A percentile compares a stretch with the other conserved stretches of the same genome.
Conservation (phyloP, 2,113 vertebrate species). For the Caloenas nicobarica region DNA sequence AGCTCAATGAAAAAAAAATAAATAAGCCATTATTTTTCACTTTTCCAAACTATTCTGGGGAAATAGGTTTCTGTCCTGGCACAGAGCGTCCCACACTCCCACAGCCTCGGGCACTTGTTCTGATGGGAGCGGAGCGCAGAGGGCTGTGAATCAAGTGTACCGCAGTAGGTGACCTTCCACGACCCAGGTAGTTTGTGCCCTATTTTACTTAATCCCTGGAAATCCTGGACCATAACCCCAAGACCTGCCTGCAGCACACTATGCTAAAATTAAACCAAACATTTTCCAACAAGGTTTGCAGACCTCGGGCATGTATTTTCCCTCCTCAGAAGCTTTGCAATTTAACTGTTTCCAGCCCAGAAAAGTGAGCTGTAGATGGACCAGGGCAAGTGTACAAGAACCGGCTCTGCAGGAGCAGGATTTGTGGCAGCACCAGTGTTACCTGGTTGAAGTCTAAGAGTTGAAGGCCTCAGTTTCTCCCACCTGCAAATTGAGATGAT, state of each 20-base stretch:
- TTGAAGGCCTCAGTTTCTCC: background rate
- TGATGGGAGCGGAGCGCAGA: background rate
- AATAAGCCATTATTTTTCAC: background rate
- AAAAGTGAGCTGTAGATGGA: background rate
- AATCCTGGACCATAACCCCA: conserved; percentile 62
- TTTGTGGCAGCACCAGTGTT: background rate
- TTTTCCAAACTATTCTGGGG: background rate
- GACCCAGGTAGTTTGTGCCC: conserved; percentile 58
- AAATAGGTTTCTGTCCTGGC: background rate
- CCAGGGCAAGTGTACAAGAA: background rate
- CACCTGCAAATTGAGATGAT: background rate
- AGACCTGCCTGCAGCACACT: conserved; percentile 28
- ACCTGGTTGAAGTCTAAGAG: background rate
- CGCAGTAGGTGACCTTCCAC: conserved; percentile 7
- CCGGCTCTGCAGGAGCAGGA: background rate
- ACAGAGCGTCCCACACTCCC: background rate
- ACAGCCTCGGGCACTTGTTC: background rate
- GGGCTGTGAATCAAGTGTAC: background rate
- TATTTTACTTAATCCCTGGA: conserved; percentile 68
- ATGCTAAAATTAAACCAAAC: conserved; percentile 63
- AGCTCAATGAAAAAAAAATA: background rate
- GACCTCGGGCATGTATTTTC: background rate
- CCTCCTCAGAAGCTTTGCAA: background rate
- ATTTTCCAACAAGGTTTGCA: conserved; percentile 48
- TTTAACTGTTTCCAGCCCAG: conserved; percentile 7